Base-by-base conservation (phyloP, 2,113 vertebrate species). In the Charina bottae region DNA sequence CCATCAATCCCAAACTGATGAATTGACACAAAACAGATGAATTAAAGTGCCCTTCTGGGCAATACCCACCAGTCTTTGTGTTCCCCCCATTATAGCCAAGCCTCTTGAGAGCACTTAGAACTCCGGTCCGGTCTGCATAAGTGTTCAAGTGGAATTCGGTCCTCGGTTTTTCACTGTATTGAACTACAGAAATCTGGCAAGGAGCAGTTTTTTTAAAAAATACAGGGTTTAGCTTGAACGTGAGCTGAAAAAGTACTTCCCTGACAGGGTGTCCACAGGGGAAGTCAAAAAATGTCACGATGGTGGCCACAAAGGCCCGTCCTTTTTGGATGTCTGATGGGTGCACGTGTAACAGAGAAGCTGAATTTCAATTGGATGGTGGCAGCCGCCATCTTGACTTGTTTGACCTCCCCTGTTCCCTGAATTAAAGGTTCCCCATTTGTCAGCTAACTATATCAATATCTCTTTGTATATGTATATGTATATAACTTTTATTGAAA, bases 151-250 rank as follows among this genome's bases (percentile, higher is more conserved):
- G 95, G 95, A 99, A 98, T 89, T 97, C 98, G 54, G 98, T 96
- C 83, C 98, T 97, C 93, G 99, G 98, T 88, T 98, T 97, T 86
- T 99, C 98, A 0, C 97, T 98, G 97, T 98, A 99, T 89, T 98
- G 98, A 87, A 98, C 98, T n/a, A 98, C 96, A 3, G 99, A 98
- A 55, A 99, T 96, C 99, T 99, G 97, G 83, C 90, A 83, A 87
- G 87, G 83, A 93, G 0, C 85, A 92, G 60, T 17, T 72, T 72
- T 23, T 8, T 7, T 4, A 4, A 62, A 28, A 33, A 64, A 37
- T 24, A 58, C 2, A 68, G 46, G 23, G 42, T 62, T 85, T 59
- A 86, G 28, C 24, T 24, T 84, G 53, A 64, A 23, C 9, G 24
- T 62, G 24, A 72, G 64, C 33, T 37, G 28, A n/a, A 72, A n/a